Base-by-base conservation (phyloP, 64 coral and sea anemone species). In the Actinia tenebrosa region DNA sequence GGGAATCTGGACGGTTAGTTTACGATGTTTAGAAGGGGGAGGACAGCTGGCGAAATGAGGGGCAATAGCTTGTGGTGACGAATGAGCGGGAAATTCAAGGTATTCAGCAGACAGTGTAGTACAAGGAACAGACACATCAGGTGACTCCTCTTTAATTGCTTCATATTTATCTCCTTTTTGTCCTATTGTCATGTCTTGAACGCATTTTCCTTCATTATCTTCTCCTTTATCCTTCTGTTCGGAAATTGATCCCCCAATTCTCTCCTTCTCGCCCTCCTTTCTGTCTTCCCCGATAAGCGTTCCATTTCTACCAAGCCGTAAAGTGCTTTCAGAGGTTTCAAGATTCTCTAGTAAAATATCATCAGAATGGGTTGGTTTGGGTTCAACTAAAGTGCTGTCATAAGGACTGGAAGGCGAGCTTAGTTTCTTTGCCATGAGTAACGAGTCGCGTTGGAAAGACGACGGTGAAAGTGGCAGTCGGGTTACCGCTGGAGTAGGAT, bases 21-120 rank as follows among this genome's bases (percentile, higher is more conserved):
- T 64, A 43, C 16, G 50, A 42, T 43, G 26, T 44, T 14, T 0
- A 55, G 83, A 18, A 62, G 60, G 23, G 16, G 50, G 37, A 59
- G 83, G 83, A 85, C 56, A 85, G 15, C 83, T 85, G 5, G 83
- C 79, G 22, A 81, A 81, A 53, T 81, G 79, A 53, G 79, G 17
- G 16, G 16, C 44, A 19, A 81, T 81, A 11, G 19, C 18, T 7
- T 53, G 79, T 0, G 50, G 44, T 81, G 79, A 50, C 4, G 79
- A 81, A 6, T 20, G 19, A 5, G 43, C 79, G 3, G 17, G 13
- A 50, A 50, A 20, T 22, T 81, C 44, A 81, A 53, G 53, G 17
- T 45, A 81, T 13, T 43, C 69, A 72, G 69, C 9, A 42, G 26
- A 8, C n/a, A 72, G 0, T 14, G 37, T 26, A 30, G 22, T 3